phyloP scores from a whole-genome alignment of 2,797 vertebrate genomes.

The Paguma larvata region DNA sequence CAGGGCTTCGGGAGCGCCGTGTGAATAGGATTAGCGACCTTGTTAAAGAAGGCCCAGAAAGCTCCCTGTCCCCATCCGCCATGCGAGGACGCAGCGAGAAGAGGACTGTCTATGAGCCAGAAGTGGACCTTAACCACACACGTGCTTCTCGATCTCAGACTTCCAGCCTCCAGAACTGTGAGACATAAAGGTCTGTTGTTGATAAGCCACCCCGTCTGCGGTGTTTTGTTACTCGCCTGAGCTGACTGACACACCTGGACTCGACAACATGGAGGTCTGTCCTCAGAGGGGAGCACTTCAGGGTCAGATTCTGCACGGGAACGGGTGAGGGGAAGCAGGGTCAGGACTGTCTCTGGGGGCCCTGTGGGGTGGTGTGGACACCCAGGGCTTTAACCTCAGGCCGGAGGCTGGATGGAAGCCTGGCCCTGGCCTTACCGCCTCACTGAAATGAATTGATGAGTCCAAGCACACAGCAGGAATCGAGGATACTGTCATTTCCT shows the following conservation, averaged over 20 bases:
- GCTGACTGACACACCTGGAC: background rate
- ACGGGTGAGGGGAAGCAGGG: background rate
- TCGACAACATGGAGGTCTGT: background rate
- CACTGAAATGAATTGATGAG: background rate
- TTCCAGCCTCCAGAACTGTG: background rate
- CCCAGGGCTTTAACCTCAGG: background rate
- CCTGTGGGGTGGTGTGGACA: background rate
- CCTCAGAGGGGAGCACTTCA: background rate
- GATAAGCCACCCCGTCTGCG: too few species aligned
- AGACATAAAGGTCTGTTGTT: background rate
- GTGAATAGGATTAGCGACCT: background rate
- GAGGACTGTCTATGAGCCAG: background rate
- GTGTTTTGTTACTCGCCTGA: background rate
- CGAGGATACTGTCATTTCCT: background rate
- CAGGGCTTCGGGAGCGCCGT: background rate
- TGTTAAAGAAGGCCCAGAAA: background rate
- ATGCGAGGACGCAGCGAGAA: background rate
- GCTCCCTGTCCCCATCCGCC: background rate
- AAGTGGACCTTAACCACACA: background rate
- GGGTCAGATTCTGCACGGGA: background rate
- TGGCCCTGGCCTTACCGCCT: background rate
- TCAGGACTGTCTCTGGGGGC: background rate
- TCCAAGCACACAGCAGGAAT: rapidly evolving
- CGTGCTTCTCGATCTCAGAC: background rate
- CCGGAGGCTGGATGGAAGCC: background rate